phyloP scores from a whole-genome alignment of 2,113 vertebrate species.

The Oostethus manadensis region DNA sequence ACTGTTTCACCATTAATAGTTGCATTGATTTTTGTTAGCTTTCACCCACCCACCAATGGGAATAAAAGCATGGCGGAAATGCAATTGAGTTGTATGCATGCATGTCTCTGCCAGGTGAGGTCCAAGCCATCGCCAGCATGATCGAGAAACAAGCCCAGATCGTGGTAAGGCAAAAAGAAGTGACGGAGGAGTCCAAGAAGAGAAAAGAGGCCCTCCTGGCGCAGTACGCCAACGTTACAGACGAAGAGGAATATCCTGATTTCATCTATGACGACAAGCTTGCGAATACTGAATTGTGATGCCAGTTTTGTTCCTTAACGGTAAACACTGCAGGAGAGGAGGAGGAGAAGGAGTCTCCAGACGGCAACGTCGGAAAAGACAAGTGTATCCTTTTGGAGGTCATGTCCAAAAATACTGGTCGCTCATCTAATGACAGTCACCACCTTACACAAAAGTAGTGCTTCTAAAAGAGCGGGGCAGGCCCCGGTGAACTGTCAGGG shows the following conservation, averaged over 20 bases:
- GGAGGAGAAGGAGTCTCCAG: slow-evolving; percentile 54
- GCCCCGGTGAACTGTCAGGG: too few species aligned
- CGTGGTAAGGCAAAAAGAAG: slow-evolving; percentile 85
- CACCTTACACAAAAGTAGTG: too few species aligned
- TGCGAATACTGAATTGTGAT: neutral
- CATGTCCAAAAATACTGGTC: neutral
- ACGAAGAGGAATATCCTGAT: slow-evolving; percentile 96
- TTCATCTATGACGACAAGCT: neutral
- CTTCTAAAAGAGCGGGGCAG: too few species aligned
- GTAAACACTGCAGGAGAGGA: slow-evolving; percentile 68
- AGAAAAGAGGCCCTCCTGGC: slow-evolving; percentile 90
- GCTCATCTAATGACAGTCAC: too few species aligned
- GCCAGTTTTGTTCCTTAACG: slow-evolving; percentile 60
- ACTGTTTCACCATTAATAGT: too few species aligned
- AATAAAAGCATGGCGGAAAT: too few species aligned
- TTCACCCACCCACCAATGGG: too few species aligned
- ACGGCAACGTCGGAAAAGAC: slow-evolving; percentile 42
- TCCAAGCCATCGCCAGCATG: slow-evolving; percentile 87
- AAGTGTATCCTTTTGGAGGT: slow-evolving; percentile 74
- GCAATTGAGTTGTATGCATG: neutral
- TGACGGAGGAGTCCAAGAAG: slow-evolving; percentile 80
- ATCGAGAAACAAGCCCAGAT: slow-evolving; percentile 98
- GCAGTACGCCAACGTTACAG: slow-evolving; percentile 89
- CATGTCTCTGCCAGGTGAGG: slow-evolving; percentile 74
- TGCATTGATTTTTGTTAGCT: too few species aligned